Base-by-base conservation (phyloP, 2,113 vertebrate species). In the Petrocephalus zakoni region DNA sequence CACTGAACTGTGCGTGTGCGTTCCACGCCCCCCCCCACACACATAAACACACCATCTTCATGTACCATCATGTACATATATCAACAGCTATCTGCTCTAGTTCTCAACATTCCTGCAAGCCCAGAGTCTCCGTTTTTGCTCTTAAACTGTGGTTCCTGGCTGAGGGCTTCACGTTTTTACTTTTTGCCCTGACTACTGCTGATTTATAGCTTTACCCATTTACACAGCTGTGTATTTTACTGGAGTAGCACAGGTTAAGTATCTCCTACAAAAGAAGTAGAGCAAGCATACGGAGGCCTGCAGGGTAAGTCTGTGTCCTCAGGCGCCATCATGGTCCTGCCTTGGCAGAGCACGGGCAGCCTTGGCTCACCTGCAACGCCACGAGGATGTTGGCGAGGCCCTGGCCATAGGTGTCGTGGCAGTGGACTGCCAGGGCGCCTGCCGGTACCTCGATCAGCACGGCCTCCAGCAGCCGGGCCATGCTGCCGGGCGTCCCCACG, bases 381-480 rank as follows among this genome's bases (percentile, higher is more conserved):
- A 95, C 97, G 42, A 99, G 96, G 90, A 99, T 97, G 92, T 98
- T 99, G 90, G 97, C 96, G 86, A 99, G 94, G 0, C 97, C 98
- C 92, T 99, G 98, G 19, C 98, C 98, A 0, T 99, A 99, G 0
- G 98, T 99, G 93, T 99, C 97, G 83, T 98, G 97, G 92, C 97
- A 99, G 93, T 99, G 98, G 92, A 98, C 96, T 9, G 98, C 98
- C 51, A 99, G 93, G 37, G 96, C 96, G 1, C 89, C 91, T 64
- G 94, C 49, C 58, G 98, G 98, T 58, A 99, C 95, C 92, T 98
- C 98, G 89, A 96, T 96, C 94, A 96, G 95, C 91, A 99, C 97
- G 88, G 93, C 94, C 92, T 96, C 96, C 93, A 99, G 91, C 97
- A 99, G 96, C 91, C 92, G 96, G 52, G 91, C 95, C 97, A 98